Conservation (phyloP, 30 jellyfish, hydroid and myxozoan species). For the Aurelia sp. region DNA sequence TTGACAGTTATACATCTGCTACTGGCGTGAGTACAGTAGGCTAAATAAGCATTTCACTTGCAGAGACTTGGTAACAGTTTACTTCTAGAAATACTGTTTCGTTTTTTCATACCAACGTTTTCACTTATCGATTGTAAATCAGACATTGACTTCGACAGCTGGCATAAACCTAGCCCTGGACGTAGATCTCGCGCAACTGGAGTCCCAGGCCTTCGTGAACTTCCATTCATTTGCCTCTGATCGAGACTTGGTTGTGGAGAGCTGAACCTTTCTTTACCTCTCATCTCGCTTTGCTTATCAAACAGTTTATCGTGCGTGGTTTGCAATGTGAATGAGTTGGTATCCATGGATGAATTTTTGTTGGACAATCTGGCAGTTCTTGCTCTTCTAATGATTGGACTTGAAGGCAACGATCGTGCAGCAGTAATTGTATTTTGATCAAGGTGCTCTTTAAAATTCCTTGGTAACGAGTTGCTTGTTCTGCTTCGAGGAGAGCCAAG, state of each 20-base stretch:
- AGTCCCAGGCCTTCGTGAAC: slow-evolving; percentile 40
- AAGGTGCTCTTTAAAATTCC: slow-evolving; percentile 14
- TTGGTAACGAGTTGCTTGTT: slow-evolving; percentile 3
- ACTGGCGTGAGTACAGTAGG: no score
- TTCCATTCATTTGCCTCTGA: neutral
- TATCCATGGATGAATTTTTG: no score
- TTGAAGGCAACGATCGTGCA: slow-evolving; percentile 37
- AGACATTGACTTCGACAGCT: slow-evolving; percentile 30
- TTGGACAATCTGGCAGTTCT: slow-evolving; percentile 1
- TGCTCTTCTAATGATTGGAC: slow-evolving; percentile 29
- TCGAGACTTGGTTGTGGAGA: neutral
- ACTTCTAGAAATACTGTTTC: neutral
- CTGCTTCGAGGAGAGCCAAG: slow-evolving; percentile 20
- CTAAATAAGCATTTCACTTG: neutral
- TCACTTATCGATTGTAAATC: slow-evolving; percentile 35
- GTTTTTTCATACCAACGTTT: neutral
- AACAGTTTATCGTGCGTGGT: no score
- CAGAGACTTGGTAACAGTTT: neutral
- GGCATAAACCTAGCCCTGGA: slow-evolving; percentile 6
- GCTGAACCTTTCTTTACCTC: neutral
- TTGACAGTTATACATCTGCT: no score
- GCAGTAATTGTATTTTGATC: neutral
- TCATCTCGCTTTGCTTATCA: no score
- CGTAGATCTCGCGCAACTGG: slow-evolving; percentile 41
- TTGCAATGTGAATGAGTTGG: no score